Evolutionary conservation across 2,888 invertebrate genomes (phyloP).

Genomic region (Ectropis crepuscularia): DNA sequence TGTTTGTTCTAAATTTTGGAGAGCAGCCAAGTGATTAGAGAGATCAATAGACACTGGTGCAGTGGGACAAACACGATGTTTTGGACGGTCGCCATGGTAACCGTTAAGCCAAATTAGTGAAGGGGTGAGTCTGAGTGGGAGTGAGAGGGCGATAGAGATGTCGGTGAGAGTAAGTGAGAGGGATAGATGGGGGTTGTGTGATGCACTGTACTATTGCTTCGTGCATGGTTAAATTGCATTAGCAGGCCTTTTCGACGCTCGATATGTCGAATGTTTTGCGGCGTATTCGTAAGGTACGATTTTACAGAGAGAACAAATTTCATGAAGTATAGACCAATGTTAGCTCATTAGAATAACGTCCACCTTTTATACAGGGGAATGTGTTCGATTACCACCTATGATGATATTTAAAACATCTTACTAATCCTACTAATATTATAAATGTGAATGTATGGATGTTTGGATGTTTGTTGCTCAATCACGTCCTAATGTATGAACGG

Average conservation of each 20-base stretch:
- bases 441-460: too few species aligned
- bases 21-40: conserved; percentile 40
- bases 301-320: too few species aligned
- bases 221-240: conserved; percentile 76
- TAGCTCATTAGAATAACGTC: too few species aligned
- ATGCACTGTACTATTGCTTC: conserved; percentile 69
- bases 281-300: neutral
- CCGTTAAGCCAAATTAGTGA: conserved; percentile 68
- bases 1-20: conserved; percentile 24
- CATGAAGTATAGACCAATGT: too few species aligned
- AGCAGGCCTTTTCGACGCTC: conserved; percentile 59
- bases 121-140: conserved; percentile 63
- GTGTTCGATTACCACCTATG: too few species aligned
- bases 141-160: conserved; percentile 42
- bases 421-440: too few species aligned
- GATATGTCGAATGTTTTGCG: conserved; percentile 45
- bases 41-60: conserved; percentile 64
- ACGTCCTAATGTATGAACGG: too few species aligned
- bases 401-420: too few species aligned
- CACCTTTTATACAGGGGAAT: too few species aligned
- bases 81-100: conserved; percentile 74
- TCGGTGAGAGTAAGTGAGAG: conserved; percentile 49
- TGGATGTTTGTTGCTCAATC: too few species aligned
- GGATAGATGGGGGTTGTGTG: conserved; percentile 58
- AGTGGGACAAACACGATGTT: conserved; percentile 62